Percentiles rank a stretch among this genome's conserved stretches.
Evolutionary conservation across 1,140 invertebrate species (phyloP).

Genomic region (Harlomillsia oculata): DNA sequence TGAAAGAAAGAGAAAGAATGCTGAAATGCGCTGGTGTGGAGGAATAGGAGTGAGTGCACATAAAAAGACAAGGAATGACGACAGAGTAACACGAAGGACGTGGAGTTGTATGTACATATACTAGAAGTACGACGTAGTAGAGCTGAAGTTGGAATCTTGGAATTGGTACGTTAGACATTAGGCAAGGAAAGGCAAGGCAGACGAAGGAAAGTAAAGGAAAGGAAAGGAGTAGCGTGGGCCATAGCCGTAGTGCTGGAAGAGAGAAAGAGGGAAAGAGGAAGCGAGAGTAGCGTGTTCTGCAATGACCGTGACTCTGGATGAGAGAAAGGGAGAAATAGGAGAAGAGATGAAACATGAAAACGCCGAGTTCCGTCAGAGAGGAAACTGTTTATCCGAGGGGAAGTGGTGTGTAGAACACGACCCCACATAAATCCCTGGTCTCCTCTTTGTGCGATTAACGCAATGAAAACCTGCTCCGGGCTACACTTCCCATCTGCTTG

Average conservation of each 20-base stretch:
- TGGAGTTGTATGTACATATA: no score
- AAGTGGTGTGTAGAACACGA: slow-evolving; percentile 14
- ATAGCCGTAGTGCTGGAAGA: slow-evolving; percentile 1
- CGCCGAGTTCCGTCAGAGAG: slow-evolving; percentile 1
- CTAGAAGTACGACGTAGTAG: no score
- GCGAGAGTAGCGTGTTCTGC: background rate
- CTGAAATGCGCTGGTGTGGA: no score
- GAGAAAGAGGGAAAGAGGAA: slow-evolving; percentile 5
- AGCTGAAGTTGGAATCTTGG: background rate
- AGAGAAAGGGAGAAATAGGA: slow-evolving; percentile 7
- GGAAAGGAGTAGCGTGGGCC: no score
- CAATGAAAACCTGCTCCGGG: slow-evolving; percentile 10
- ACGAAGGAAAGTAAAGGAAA: slow-evolving; percentile 1
- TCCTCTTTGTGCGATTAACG: slow-evolving; percentile 6
- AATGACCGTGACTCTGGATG: slow-evolving; percentile 5
- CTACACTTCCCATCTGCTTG: no score
- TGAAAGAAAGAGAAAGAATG: no score
- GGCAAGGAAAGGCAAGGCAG: slow-evolving; percentile 7
- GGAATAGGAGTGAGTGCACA: no score
- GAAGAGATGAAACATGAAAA: slow-evolving; percentile 14
- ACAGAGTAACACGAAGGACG: no score
- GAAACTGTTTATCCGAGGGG: slow-evolving; percentile 16
- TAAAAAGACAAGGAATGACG: no score
- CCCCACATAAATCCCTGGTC: slow-evolving; percentile 11
- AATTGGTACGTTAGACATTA: background rate